phyloP scores from a whole-genome alignment of 53 echinoderm and acorn worm genomes.

The Mesocentrotus franciscanus region DNA sequence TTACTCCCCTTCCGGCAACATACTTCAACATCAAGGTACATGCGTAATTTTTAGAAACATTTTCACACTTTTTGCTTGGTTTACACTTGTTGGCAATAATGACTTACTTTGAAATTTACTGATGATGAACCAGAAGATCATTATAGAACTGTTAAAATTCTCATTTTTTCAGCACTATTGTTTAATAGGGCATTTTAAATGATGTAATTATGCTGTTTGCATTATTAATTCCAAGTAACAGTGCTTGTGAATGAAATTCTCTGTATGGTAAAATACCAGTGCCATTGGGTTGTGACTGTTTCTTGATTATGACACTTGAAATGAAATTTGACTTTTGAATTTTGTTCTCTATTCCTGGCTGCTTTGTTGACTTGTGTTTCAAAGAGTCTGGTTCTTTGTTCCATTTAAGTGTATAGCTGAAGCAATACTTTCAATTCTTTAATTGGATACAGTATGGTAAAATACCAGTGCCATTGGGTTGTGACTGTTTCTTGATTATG shows the following conservation, averaged over 20 bases:
- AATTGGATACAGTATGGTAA: too few relatives aligned
- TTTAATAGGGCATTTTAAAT: too few relatives aligned
- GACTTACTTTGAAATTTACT: background rate
- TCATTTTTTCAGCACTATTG: too few relatives aligned
- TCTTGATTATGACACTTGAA: too few relatives aligned
- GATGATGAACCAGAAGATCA: too few relatives aligned
- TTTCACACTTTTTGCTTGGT: background rate
- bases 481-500: too few relatives aligned
- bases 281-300: too few relatives aligned
- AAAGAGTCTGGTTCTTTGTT: background rate
- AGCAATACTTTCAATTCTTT: too few relatives aligned
- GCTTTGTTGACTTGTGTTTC: background rate
- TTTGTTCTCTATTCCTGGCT: background rate
- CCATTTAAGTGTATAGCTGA: too few relatives aligned
- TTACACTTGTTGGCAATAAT: background rate
- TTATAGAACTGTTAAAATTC: too few relatives aligned
- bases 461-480: too few relatives aligned
- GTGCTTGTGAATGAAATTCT: background rate
- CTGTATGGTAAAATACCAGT: background rate
- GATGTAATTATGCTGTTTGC: background rate
- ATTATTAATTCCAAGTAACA: background rate
- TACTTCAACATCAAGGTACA: conserved; percentile 78
- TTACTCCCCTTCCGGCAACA: conserved; percentile 54
- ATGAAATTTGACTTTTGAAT: background rate
- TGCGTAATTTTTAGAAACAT: background rate